These are phyloP conservation scores for Aspidapion aeneum DNA, from an alignment of 2,888 invertebrate species.

Conservation along the genomic window DNA sequence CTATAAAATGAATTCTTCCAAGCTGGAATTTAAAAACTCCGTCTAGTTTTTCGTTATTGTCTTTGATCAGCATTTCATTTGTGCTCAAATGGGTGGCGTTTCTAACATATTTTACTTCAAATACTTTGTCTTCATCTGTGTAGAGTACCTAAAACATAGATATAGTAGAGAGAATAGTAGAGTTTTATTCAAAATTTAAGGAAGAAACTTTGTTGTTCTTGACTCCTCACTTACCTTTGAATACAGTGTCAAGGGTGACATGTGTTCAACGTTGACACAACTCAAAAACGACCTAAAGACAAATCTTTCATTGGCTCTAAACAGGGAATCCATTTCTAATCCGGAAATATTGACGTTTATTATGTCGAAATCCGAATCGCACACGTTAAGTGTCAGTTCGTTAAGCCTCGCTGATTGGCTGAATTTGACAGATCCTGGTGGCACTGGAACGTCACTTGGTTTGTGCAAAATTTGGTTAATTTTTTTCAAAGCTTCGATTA, in stretches of 20 bases:
- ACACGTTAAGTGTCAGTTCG: conserved; percentile 61
- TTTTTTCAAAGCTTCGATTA: conserved; percentile 34
- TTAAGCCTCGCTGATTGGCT: conserved; percentile 64
- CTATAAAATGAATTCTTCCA: conserved; percentile 68
- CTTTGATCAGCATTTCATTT: conserved; percentile 42
- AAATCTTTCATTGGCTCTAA: conserved; percentile 74
- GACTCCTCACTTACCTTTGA: conserved; percentile 63
- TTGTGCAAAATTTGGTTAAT: conserved; percentile 32
- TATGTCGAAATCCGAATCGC: conserved; percentile 68
- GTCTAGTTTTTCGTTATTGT: conserved; percentile 56
- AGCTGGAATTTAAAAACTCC: conserved; percentile 67
- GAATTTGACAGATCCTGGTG: conserved; percentile 71
- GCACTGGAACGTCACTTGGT: conserved; percentile 62
- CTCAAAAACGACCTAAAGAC: conserved; percentile 67
- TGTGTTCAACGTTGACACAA: conserved; percentile 66
- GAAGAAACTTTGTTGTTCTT: neutral
- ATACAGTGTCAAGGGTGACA: conserved; percentile 71
- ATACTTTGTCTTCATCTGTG: conserved; percentile 76
- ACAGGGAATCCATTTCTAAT: conserved; percentile 72
- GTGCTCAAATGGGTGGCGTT: conserved; percentile 58
- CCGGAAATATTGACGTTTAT: conserved; percentile 63
- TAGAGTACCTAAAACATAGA: conserved; percentile 62
- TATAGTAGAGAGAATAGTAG: no score
- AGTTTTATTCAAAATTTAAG: no score
- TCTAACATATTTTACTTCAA: conserved; percentile 74